Base-by-base conservation (phyloP, 2,888 invertebrate genomes). In the Tiphia femorata region DNA sequence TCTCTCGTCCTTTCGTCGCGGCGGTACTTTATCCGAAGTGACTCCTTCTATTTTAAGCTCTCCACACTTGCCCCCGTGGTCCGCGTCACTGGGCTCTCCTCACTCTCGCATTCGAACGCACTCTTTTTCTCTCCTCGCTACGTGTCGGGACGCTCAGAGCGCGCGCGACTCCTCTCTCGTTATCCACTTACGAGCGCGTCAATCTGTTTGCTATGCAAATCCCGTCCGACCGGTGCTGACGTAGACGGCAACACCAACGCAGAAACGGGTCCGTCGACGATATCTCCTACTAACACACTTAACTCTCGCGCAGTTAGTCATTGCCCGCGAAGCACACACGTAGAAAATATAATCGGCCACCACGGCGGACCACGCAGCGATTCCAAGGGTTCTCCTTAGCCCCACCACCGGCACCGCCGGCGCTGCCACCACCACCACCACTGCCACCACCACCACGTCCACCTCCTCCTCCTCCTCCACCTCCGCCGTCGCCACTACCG, bases 131-230 rank as follows among this genome's bases (percentile, higher is more conserved):
- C 46, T 46, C 38, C 20, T 14, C 25, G 20, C 48, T 19, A 21
- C 14, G 21, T 17, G 23, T 35, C 23, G 17, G 27, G 29, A 48
- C 25, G 30, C 21, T 20, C 20, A 10, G 14, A 43, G 23, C 12
- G 12, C 27, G 43, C 25, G 44, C 64, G 70, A 61, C 68, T 68
- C 59, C 62, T 70, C 67, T 72, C 75, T 78, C 73, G 76, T 79
- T 80, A 80, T 78, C 77, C 78, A 79, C 80, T 81, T 78, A 76
- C 69, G 61, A 76, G 67, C 72, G 76, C 79, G 79, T 78, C 79
- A 78, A 81, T 81, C 80, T 77, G 78, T 79, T 81, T 80, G 80
- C 80, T 75, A 81, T 81, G 80, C 80, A 79, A 81, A 81, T 80
- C 79, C 72, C 75, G 77, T 78, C 75, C 71, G 73, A 76, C 72